Percentiles rank a stretch among this genome's conserved stretches.
phyloP scores from a whole-genome alignment of 2,797 vertebrate species.

The Mus spretus region DNA sequence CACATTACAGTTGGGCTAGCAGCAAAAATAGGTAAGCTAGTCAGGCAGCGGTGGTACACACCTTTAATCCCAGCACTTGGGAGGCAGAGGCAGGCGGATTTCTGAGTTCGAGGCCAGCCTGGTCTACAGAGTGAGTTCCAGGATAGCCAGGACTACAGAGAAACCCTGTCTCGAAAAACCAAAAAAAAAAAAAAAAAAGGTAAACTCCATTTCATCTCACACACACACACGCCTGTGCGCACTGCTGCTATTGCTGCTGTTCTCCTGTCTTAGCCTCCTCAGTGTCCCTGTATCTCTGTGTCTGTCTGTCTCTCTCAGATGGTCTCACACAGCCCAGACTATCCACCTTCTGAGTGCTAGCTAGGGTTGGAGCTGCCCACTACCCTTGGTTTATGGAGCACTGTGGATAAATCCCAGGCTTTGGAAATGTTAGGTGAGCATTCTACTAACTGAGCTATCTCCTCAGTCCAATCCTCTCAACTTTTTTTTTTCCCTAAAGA shows the following conservation, averaged over 20 bases:
- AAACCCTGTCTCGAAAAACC: too few species aligned
- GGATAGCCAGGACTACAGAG: too few species aligned
- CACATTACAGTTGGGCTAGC: rapidly evolving
- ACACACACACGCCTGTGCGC: not conserved
- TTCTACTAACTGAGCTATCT: not conserved
- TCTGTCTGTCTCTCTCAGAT: too few species aligned
- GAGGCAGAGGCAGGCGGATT: too few species aligned
- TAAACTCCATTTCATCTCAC: not conserved
- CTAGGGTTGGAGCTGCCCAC: not conserved
- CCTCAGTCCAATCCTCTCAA: not conserved
- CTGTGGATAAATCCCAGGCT: not conserved
- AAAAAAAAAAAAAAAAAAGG: too few species aligned
- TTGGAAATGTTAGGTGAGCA: too few species aligned
- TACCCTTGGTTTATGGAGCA: not conserved
- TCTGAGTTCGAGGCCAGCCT: too few species aligned
- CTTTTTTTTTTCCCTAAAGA: not conserved
- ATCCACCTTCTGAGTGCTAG: not conserved
- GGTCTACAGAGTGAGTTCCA: too few species aligned
- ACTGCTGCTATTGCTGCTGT: not conserved
- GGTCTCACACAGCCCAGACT: not conserved
- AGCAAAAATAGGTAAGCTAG: not conserved
- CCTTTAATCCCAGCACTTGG: too few species aligned
- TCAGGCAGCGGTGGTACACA: too few species aligned
- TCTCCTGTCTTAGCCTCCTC: not conserved
- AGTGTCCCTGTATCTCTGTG: not conserved